These are phyloP conservation scores for Plecotus auritus DNA, from an alignment of 2,113 vertebrate genomes.

Conservation along the genomic window DNA sequence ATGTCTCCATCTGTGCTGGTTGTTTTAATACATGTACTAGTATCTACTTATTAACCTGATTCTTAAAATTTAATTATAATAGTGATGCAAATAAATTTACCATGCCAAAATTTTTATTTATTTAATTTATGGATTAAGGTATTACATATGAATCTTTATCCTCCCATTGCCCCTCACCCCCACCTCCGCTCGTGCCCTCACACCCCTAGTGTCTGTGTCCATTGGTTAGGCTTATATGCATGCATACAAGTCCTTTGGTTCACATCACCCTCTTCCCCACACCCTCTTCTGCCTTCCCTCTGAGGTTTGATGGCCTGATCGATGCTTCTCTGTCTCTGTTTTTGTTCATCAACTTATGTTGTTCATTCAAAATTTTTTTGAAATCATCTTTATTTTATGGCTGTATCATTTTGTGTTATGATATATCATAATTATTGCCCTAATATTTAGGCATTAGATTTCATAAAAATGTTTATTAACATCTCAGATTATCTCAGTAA, in stretches of 20 bases:
- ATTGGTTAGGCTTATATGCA: too few relatives aligned
- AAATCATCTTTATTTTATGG: not conserved
- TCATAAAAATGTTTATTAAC: not conserved
- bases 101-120: not conserved
- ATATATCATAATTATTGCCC: not conserved
- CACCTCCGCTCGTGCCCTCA: too few relatives aligned
- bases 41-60: not conserved
- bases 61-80: not conserved
- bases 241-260: too few relatives aligned
- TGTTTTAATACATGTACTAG: not conserved
- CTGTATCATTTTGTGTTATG: not conserved
- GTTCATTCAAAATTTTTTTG: not conserved
- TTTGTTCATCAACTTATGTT: too few relatives aligned
- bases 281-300: too few relatives aligned
- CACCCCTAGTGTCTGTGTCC: too few relatives aligned
- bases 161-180: too few relatives aligned
- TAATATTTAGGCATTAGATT: not conserved
- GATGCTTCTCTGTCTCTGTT: too few relatives aligned
- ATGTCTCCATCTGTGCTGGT: constrained; percentile 58
- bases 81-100: not conserved
- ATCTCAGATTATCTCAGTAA: not conserved
- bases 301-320: too few relatives aligned
- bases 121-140: too few relatives aligned
- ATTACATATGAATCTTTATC: too few relatives aligned
- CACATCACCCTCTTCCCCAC: too few relatives aligned